Evolutionary conservation across 2,113 vertebrate genomes (phyloP).

Genomic region (Peromyscus maniculatus): DNA sequence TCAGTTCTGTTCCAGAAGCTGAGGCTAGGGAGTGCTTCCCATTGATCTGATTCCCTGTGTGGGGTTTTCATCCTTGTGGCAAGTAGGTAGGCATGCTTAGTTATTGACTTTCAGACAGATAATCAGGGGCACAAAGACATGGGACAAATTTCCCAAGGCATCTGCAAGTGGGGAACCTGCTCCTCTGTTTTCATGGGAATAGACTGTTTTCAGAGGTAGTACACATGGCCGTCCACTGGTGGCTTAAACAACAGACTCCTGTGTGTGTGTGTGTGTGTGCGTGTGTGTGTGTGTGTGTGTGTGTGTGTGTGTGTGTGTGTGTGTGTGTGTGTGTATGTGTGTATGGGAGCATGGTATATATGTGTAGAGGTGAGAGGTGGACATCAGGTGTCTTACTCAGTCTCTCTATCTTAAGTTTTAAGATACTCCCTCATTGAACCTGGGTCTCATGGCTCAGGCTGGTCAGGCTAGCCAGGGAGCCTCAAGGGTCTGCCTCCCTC

Average conservation of each 20-base stretch:
- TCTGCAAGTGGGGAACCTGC: background rate
- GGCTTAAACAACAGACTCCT: background rate
- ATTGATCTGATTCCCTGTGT: background rate
- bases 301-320: background rate
- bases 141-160: background rate
- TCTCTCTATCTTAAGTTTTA: background rate
- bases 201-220: background rate
- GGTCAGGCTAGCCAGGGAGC: no score
- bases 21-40: fast-evolving
- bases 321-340: background rate
- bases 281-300: background rate
- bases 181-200: background rate
- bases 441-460: background rate
- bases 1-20: background rate
- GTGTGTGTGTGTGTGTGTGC: background rate
- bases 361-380: background rate
- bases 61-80: background rate
- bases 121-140: background rate
- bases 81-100: background rate
- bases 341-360: background rate
- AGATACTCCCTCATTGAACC: background rate
- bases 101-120: background rate
- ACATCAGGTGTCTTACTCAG: background rate
- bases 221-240: no score
- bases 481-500: background rate